Conservation (phyloP, 2,888 invertebrate species). For the Polydrusus cervinus region DNA sequence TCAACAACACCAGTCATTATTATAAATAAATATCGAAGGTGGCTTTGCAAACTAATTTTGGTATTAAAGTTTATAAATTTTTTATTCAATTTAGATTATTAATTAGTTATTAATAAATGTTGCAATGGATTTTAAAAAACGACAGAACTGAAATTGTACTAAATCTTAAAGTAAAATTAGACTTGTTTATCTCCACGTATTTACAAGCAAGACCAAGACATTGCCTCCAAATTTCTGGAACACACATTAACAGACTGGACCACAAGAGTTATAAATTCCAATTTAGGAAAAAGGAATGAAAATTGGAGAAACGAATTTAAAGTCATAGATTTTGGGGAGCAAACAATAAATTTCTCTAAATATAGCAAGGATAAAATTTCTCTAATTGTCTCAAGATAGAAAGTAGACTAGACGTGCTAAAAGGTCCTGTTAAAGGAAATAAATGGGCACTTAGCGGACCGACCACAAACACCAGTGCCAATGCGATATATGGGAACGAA, state of each 20-base stretch:
- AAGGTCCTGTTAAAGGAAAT: constrained; percentile 68
- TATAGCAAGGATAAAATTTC: constrained; percentile 42
- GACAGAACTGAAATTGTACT: neutral
- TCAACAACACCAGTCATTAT: too few species aligned
- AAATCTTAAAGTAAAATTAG: neutral
- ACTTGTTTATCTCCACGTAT: neutral
- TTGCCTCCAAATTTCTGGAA: constrained; percentile 17
- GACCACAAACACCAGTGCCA: constrained; percentile 68
- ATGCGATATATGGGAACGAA: constrained; percentile 61
- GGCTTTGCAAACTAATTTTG: too few species aligned
- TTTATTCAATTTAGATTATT: too few species aligned
- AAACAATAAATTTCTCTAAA: constrained; percentile 32
- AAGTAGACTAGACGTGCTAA: constrained; percentile 70
- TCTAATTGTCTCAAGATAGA: constrained; percentile 63
- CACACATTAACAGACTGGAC: constrained; percentile 18
- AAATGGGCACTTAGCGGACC: constrained; percentile 70
- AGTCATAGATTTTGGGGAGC: constrained; percentile 10
- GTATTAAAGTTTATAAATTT: too few species aligned
- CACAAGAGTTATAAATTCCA: constrained; percentile 34
- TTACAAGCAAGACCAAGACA: neutral
- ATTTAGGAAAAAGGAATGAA: constrained; percentile 37
- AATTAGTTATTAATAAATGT: too few species aligned
- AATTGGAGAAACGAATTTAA: constrained; percentile 35
- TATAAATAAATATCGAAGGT: too few species aligned
- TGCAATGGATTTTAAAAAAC: too few species aligned